A percentile compares a stretch with the other conserved stretches of the same genome.
Evolutionary conservation across 2,888 invertebrate genomes (phyloP).

Genomic region (Malacosoma neustria): DNA sequence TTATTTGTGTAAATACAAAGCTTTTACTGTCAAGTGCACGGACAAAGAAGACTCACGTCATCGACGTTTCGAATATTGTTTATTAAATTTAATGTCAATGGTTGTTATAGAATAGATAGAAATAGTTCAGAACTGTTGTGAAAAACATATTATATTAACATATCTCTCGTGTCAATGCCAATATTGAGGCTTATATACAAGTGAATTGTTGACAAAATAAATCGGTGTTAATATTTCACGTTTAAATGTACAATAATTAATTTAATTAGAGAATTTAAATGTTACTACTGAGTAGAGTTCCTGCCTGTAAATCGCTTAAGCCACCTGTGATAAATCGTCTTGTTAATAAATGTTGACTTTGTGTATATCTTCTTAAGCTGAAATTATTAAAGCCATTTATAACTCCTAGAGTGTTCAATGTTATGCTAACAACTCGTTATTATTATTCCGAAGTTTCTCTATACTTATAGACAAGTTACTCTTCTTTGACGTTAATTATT

Average conservation of each 20-base stretch:
- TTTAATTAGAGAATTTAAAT: slow-evolving; percentile 29
- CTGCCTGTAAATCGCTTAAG: slow-evolving; percentile 67
- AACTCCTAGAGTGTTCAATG: slow-evolving; percentile 45
- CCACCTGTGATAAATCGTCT: slow-evolving; percentile 66
- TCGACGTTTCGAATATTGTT: slow-evolving; percentile 38
- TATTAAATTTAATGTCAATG: slow-evolving; percentile 37
- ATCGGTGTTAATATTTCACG: slow-evolving; percentile 5
- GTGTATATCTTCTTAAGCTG: slow-evolving; percentile 43
- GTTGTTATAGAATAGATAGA: slow-evolving; percentile 34
- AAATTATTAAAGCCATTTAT: slow-evolving; percentile 36
- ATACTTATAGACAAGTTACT: slow-evolving; percentile 1
- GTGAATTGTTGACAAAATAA: slow-evolving; percentile 40
- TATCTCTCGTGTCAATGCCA: slow-evolving; percentile 54
- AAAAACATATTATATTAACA: slow-evolving; percentile 39
- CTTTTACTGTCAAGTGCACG: slow-evolving; percentile 70
- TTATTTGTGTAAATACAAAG: slow-evolving; percentile 74
- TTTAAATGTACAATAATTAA: slow-evolving; percentile 17
- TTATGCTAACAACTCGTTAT: slow-evolving; percentile 20
- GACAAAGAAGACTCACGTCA: slow-evolving; percentile 63
- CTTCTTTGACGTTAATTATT: neutral
- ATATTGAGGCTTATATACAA: slow-evolving; percentile 48
- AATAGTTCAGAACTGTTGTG: slow-evolving; percentile 36
- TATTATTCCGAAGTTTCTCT: neutral
- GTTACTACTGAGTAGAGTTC: slow-evolving; percentile 55
- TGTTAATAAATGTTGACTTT: slow-evolving; percentile 41